Evolutionary conservation across 2,797 vertebrate genomes (phyloP).

Genomic region (Lerista edwardsae): DNA sequence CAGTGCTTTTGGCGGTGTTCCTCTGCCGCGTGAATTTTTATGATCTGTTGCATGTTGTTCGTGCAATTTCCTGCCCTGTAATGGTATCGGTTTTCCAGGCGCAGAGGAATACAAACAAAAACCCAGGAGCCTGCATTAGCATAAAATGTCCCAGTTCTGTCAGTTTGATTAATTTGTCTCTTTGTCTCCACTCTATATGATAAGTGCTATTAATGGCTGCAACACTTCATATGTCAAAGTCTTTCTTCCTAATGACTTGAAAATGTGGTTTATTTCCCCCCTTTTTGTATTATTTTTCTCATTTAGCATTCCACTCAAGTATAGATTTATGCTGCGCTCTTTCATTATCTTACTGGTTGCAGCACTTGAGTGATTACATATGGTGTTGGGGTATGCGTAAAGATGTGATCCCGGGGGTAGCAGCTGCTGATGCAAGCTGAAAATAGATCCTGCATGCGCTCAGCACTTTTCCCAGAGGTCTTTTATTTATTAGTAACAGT

Average conservation of each 20-base stretch:
- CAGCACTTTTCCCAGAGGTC: constrained; percentile 92
- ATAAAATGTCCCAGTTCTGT: constrained; percentile 89
- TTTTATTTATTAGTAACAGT: constrained; percentile 86
- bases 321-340: constrained; percentile 82
- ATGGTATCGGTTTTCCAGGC: constrained; percentile 83
- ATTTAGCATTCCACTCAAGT: constrained; percentile 82
- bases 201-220: constrained; percentile 88
- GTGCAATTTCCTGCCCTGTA: constrained; percentile 85
- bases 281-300: constrained; percentile 82
- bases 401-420: constrained; percentile 90
- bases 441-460: constrained; percentile 92
- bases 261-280: constrained; percentile 83
- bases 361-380: constrained; percentile 92
- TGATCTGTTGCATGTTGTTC: constrained; percentile 83
- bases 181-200: constrained; percentile 87
- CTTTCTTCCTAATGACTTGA: constrained; percentile 86
- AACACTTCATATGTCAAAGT: constrained; percentile 87
- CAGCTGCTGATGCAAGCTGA: constrained; percentile 97
- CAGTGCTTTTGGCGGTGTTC: constrained; percentile 78
- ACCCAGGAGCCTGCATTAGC: constrained; percentile 82
- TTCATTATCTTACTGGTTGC: constrained; percentile 89
- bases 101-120: constrained; percentile 79
- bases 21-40: constrained; percentile 79
- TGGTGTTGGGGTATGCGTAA: constrained; percentile 87
- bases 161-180: constrained; percentile 88